Evolutionary conservation across 2,797 vertebrate species (phyloP), one percentile per base, ranked within the genome.

Genomic region (Enteromius unitaeniatus): DNA sequence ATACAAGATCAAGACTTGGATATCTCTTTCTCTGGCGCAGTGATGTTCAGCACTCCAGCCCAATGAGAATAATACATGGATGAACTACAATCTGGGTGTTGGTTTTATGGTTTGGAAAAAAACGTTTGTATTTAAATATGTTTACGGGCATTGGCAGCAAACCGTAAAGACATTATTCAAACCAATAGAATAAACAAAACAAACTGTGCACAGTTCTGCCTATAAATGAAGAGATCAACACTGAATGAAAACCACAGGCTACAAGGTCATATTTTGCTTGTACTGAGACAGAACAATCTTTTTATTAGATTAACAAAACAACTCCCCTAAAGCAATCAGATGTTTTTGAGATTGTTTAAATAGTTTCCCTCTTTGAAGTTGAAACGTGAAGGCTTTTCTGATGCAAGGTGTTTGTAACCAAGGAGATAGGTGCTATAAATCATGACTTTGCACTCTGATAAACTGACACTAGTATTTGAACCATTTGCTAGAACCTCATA

Each of bases 1-100:
- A 51, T 23, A 65, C 47, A 75, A 77, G 75, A 58, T 78, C 19
- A 64, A 58, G 70, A 69, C 85, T 85, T 82, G 64, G 28, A 82
- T 53, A n/a, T 31, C 76, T 86, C 58, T 72, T 31, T 26, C 28
- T 42, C 69, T 51, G 64, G 31, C 3, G 8, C 31, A 26, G 11
- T 62, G 6, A 37, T 37, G 47, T 58, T 69, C 1, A 6, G n/a
- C 15, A 37, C 19, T 62, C 3, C 21, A 73, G 77, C 21, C 11
- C n/a, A 78, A 81, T 34, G 8, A 37, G n/a, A 85, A 65, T 62
- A 9, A 73, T 83, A 81, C 53, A 65, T 45, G 40, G 31, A 83
- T 70, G 8, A 42, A 17, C 67, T 34, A 34, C 34, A 51, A n/a
- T 69, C 64, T 26, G 21, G 28, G 8, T 68, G 73, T 31, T 23